Percentiles rank a stretch among this genome's conserved stretches.
These are phyloP conservation scores for Kryptolebias marmoratus DNA, from an alignment of 2,113 vertebrate genomes.

Conservation along the genomic window DNA sequence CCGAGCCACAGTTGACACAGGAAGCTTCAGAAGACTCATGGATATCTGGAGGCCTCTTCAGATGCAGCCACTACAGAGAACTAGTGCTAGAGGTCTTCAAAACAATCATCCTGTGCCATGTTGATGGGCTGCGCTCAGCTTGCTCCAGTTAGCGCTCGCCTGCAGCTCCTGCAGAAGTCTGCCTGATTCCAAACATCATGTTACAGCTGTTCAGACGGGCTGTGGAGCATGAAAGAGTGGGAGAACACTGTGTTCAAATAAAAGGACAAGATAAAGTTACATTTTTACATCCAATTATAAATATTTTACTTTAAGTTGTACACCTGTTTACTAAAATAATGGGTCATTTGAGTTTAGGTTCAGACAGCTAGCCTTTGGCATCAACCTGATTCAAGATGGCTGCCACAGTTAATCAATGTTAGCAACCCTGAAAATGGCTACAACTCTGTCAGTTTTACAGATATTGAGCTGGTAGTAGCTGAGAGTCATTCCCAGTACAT, in stretches of 20 bases:
- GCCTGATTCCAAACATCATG: conserved; percentile 58
- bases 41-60: conserved; percentile 25
- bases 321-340: no score
- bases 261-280: no score
- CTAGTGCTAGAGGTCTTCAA: conserved; percentile 33
- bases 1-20: background rate
- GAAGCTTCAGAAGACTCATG: conserved; percentile 11
- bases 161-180: conserved; percentile 42
- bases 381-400: no score
- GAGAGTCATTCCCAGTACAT: no score
- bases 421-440: no score
- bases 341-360: no score
- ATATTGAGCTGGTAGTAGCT: no score
- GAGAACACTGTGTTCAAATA: background rate
- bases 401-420: no score
- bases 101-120: conserved; percentile 40
- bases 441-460: no score
- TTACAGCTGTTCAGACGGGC: background rate
- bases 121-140: conserved; percentile 52
- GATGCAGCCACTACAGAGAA: conserved; percentile 25
- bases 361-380: no score
- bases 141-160: conserved; percentile 44
- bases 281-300: no score
- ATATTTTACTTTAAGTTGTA: no score
- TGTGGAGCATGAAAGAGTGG: background rate